Evolutionary conservation across 2,888 invertebrate species (phyloP), one percentile per base, ranked within the genome.

Genomic region (Alviniconcha strummeri): DNA sequence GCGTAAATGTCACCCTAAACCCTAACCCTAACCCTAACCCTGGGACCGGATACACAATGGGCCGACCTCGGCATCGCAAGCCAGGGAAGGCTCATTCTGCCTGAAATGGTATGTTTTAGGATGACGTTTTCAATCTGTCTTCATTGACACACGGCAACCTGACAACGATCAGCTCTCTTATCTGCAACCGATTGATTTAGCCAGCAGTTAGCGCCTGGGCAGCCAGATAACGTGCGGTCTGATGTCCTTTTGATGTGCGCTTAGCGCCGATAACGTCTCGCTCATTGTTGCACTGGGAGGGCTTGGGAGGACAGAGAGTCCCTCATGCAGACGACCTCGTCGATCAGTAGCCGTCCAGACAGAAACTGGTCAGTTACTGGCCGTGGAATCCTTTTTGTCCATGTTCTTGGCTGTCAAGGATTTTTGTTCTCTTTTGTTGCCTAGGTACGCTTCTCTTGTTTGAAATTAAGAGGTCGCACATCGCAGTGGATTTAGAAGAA

Each of bases 131-230:
- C n/a, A 19, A 19, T 60, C n/a, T 17, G 60, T 5, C n/a, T 9
- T 52, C 75, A 75, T 75, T 9, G 55, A 75, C 75, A 55, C 75
- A 7, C 5, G 55, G 55, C 55, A 52, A 75, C 55, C 52, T 52
- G 52, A 15, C 75, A 17, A 36, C 75, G 55, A 54, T 75, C 55
- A 17, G 54, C 54, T 9, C 17, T 17, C 55, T 75, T 75, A 75
- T 75, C 75, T 52, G 54, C 8, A 54, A 9, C 15, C 55, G 75
- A 17, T 75, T 75, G 74, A 75, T 54, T 54, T 75, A 75, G 55
- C 55, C 55, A 54, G 74, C 74, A 80, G 80, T 80, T 69, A 69
- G 54, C 80, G 80, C 80, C 69, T 67, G 8, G n/a, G 11, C 56
- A 6, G 11, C 11, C 15, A 55, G 72, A 56, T 71, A 80, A n/a